A percentile compares a stretch with the other conserved stretches of the same genome.
Conservation (phyloP, 2,113 vertebrate species). For the Falcunculus frontatus region DNA sequence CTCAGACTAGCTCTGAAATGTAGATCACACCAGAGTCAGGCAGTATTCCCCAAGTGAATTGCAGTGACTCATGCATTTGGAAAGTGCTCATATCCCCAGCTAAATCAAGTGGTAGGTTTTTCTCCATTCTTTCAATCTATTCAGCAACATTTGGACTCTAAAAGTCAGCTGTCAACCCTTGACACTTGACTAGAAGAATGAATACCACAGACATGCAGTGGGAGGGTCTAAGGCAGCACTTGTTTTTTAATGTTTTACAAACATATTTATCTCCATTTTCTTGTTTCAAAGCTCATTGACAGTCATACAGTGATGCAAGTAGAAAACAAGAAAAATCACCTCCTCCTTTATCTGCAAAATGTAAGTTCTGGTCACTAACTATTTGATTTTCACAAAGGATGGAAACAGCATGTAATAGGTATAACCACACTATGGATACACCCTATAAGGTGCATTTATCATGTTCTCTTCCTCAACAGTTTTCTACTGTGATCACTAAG, state of each 20-base stretch:
- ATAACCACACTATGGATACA: not conserved
- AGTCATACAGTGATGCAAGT: constrained; percentile 24
- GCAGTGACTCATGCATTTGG: no score
- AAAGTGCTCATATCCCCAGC: rapidly evolving
- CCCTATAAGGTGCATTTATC: not conserved
- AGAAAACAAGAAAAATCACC: constrained; percentile 52
- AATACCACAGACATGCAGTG: not conserved
- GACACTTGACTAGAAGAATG: not conserved
- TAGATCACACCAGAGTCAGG: no score
- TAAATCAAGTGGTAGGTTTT: not conserved
- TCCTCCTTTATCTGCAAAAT: constrained; percentile 50
- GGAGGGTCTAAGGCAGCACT: not conserved
- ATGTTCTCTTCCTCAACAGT: not conserved
- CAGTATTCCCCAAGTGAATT: not conserved
- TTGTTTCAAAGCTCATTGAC: constrained; percentile 46
- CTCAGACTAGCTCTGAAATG: not conserved
- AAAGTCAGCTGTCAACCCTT: not conserved
- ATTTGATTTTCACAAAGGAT: not conserved
- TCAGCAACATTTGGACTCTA: not conserved
- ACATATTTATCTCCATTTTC: not conserved
- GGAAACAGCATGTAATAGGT: not conserved
- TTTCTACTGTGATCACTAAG: not conserved
- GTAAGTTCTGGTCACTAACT: constrained; percentile 40
- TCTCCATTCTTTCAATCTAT: not conserved
- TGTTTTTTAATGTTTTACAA: not conserved